A percentile compares a stretch with the other conserved stretches of the same genome.
phyloP scores from a whole-genome alignment of 1,140 invertebrate genomes.

The Pemphigus obesinymphae region DNA sequence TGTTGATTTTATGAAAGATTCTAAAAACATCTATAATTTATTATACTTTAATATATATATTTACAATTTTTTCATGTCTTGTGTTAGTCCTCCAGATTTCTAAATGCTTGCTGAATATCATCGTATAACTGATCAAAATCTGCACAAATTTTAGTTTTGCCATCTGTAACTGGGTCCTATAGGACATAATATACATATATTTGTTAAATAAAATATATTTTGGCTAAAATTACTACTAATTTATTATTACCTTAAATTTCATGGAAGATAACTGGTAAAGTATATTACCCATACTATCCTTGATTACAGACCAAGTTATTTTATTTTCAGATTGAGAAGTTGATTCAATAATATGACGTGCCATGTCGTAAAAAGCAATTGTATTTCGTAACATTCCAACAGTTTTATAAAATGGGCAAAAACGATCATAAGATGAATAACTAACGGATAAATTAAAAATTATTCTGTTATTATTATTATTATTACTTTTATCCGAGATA shows the following conservation, averaged over 20 bases:
- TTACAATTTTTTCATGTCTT: too few species aligned
- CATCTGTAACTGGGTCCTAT: slow-evolving; percentile 95
- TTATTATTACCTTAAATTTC: slow-evolving; percentile 98
- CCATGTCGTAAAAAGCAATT: slow-evolving; percentile 97
- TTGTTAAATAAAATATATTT: slow-evolving; percentile 27
- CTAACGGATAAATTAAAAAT: slow-evolving; percentile 54
- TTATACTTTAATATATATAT: too few species aligned
- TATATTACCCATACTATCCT: slow-evolving; percentile 92
- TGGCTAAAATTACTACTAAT: not conserved
- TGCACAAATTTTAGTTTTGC: slow-evolving; percentile 92
- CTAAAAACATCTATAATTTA: too few species aligned
- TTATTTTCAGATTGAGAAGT: slow-evolving; percentile 99
- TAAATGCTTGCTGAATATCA: slow-evolving; percentile 93
- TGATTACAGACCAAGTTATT: slow-evolving; percentile 96
- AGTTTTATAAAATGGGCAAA: slow-evolving; percentile 99
- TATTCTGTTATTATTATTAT: not conserved
- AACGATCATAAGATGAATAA: slow-evolving; percentile 94
- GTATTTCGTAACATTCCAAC: slow-evolving; percentile 99
- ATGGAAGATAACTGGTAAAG: slow-evolving; percentile 97
- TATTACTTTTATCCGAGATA: not conserved
- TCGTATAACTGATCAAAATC: slow-evolving; percentile 94
- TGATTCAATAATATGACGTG: slow-evolving; percentile 93
- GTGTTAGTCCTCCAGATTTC: slow-evolving; percentile 99
- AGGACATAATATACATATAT: too few species aligned
- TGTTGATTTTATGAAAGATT: too few species aligned